Conservation (phyloP, 64 coral and sea anemone genomes). For the Dendronephthya gigantea region DNA sequence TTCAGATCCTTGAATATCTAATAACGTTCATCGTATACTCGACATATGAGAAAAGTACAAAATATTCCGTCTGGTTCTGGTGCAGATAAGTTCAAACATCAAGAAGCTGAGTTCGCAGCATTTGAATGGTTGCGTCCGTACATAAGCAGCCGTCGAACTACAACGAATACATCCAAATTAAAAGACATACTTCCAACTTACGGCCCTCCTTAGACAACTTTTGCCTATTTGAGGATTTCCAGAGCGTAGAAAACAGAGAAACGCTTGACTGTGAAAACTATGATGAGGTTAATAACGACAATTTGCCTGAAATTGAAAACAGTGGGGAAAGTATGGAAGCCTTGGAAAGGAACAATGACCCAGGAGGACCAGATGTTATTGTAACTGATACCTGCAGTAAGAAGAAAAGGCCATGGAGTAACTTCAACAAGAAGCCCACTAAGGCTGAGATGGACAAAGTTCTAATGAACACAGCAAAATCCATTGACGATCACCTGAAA, state of each 20-base stretch:
- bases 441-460: neutral
- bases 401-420: neutral
- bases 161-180: neutral
- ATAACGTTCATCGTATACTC: neutral
- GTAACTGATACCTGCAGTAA: neutral
- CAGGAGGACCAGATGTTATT: neutral
- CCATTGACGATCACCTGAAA: neutral
- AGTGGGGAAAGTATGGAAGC: no score
- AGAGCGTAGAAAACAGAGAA: neutral
- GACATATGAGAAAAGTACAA: neutral
- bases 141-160: neutral
- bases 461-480: neutral
- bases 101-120: neutral
- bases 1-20: slow-evolving; percentile 22
- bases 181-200: neutral
- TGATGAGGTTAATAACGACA: no score
- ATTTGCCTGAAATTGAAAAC: no score
- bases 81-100: neutral
- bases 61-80: neutral
- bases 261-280: neutral
- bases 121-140: neutral
- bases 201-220: neutral
- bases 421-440: neutral
- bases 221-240: neutral
- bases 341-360: no score